These are phyloP conservation scores for Nothoprocta pentlandii DNA, from an alignment of 2,113 vertebrate species.

Conservation along the genomic window DNA sequence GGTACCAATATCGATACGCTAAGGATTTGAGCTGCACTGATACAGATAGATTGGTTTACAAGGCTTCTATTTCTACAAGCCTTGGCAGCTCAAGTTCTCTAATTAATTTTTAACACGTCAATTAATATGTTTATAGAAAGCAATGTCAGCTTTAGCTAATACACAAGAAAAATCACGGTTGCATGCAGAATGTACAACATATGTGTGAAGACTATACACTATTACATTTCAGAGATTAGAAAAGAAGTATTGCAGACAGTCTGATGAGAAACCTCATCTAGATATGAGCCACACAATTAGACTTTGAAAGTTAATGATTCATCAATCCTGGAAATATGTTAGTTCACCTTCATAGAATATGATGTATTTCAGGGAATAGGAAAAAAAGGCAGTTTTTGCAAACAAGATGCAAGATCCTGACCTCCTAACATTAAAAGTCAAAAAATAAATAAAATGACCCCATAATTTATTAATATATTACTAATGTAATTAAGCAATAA, in stretches of 20 bases:
- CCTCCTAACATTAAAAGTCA: background rate
- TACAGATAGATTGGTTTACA: conserved; percentile 70
- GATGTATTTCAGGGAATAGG: background rate
- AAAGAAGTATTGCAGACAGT: background rate
- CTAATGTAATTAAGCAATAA: background rate
- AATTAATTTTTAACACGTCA: conserved; percentile 70
- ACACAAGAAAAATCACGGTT: conserved; percentile 71
- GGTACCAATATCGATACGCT: conserved; percentile 29
- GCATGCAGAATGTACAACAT: conserved; percentile 37
- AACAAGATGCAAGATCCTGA: background rate
- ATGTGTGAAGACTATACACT: background rate
- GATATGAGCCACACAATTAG: conserved; percentile 15
- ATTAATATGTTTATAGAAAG: conserved; percentile 62
- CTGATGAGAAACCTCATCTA: background rate
- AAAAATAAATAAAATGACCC: background rate
- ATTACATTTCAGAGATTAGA: background rate
- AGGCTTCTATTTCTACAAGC: conserved; percentile 61
- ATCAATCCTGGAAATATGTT: background rate
- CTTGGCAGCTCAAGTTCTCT: conserved; percentile 63
- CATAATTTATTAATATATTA: background rate
- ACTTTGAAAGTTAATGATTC: conserved; percentile 16
- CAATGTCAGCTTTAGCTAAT: conserved; percentile 41
- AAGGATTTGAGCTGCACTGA: conserved; percentile 70
- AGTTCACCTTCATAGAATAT: background rate
- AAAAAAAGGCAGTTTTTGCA: background rate